Evolutionary conservation across 2,888 invertebrate genomes (phyloP).

Genomic region (Peribatodes rhomboidaria): DNA sequence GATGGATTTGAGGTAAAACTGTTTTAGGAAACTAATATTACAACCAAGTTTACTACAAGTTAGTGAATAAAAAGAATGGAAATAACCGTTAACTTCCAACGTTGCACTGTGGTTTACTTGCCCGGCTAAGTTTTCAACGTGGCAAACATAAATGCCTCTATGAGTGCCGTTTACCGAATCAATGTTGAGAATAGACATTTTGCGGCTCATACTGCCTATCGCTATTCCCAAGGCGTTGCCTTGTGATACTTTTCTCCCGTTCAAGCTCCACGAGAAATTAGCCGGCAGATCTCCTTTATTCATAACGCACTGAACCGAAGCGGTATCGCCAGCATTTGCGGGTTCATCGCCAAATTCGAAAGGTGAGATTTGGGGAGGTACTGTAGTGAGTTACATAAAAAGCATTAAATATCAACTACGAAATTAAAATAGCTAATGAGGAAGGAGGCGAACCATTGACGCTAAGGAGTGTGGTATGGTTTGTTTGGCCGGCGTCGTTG

Average conservation of each 20-base stretch:
- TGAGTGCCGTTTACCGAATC: constrained; percentile 90
- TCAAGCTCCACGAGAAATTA: constrained; percentile 90
- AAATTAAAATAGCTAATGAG: constrained; percentile 53
- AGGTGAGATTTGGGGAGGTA: constrained; percentile 89
- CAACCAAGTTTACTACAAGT: constrained; percentile 17
- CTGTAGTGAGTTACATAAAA: constrained; percentile 75
- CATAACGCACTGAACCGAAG: constrained; percentile 91
- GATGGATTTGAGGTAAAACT: constrained; percentile 87
- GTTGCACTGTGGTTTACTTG: constrained; percentile 89
- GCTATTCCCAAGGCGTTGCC: constrained; percentile 86
- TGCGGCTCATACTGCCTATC: constrained; percentile 88
- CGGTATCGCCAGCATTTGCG: constrained; percentile 91
- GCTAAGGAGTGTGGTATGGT: constrained; percentile 86
- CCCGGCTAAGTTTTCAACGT: constrained; percentile 90
- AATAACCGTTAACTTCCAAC: constrained; percentile 91
- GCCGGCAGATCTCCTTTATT: constrained; percentile 93
- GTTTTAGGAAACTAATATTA: constrained; percentile 43
- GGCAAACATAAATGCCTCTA: constrained; percentile 91
- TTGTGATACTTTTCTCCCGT: constrained; percentile 83
- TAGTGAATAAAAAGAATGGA: constrained; percentile 49
- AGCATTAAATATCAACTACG: constrained; percentile 54
- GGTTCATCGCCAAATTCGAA: constrained; percentile 90
- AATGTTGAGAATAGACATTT: constrained; percentile 89
- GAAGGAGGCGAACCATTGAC: constrained; percentile 86
- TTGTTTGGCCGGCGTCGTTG: constrained; percentile 87